A percentile compares a stretch with the other conserved stretches of the same genome.
Conservation (phyloP, 2,797 vertebrate species). For the Bufotes viridis region DNA sequence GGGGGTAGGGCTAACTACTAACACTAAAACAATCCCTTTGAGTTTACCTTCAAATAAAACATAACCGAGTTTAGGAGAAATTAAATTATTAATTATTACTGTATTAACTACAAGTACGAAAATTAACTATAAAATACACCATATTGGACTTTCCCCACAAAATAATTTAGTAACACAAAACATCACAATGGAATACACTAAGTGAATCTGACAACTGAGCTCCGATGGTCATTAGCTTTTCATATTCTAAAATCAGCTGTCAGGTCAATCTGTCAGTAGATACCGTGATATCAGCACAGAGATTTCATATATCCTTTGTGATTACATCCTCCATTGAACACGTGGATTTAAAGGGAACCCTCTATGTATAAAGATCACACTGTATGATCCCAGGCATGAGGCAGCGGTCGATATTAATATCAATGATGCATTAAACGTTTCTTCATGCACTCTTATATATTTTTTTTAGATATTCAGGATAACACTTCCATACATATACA, state of each 20-base stretch:
- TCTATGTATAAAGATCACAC: not conserved
- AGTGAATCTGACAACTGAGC: slow-evolving; percentile 32
- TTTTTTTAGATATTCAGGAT: no score
- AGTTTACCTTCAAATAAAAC: no score
- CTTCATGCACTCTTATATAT: no score
- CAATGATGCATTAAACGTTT: not conserved
- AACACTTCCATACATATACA: no score
- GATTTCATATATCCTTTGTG: not conserved
- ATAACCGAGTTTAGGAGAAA: no score
- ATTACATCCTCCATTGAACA: not conserved
- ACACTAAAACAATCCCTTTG: no score
- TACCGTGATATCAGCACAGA: not conserved
- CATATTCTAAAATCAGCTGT: slow-evolving; percentile 40
- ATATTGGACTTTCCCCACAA: not conserved
- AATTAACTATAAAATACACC: no score
- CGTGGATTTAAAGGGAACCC: not conserved
- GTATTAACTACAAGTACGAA: no score
- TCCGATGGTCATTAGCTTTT: slow-evolving; percentile 28
- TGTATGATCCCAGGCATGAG: not conserved
- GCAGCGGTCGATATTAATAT: not conserved
- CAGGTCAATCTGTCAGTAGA: slow-evolving; percentile 19
- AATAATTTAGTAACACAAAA: not conserved
- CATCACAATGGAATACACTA: not conserved
- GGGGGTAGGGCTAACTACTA: no score
- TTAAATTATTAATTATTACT: no score